Evolutionary conservation across 2,888 invertebrate species (phyloP).

Genomic region (Coremacera marginata): DNA sequence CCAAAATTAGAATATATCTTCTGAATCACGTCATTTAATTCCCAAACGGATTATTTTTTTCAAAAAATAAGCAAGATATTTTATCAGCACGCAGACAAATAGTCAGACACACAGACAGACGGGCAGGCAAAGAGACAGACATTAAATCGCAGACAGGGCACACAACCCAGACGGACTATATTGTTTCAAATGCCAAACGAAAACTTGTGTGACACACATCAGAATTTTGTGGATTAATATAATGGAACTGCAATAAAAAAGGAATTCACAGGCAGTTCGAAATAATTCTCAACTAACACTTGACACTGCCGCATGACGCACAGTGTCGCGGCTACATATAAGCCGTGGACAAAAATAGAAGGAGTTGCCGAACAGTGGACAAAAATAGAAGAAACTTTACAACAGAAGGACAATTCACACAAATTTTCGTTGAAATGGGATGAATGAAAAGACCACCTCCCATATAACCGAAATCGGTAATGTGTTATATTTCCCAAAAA

Average conservation of each 20-base stretch:
- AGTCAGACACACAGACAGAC: constrained; percentile 9
- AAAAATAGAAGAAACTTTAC: too few relatives aligned
- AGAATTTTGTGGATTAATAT: not conserved
- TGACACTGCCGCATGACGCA: not conserved
- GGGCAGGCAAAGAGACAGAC: not conserved
- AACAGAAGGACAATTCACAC: too few relatives aligned
- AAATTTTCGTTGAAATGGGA: too few relatives aligned
- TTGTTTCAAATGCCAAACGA: not conserved
- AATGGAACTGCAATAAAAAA: too few relatives aligned
- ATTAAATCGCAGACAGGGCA: constrained; percentile 8
- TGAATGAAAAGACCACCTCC: too few relatives aligned
- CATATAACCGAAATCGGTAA: too few relatives aligned
- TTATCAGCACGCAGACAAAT: not conserved
- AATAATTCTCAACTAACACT: not conserved
- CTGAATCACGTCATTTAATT: not conserved
- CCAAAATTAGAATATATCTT: constrained; percentile 19
- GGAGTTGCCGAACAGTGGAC: too few relatives aligned
- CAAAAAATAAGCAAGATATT: not conserved
- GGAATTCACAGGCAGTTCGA: not conserved
- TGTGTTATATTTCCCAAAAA: too few relatives aligned
- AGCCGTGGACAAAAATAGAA: too few relatives aligned
- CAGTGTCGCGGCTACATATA: too few relatives aligned
- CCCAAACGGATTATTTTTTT: constrained; percentile 4
- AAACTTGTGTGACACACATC: not conserved
- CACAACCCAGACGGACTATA: not conserved